Percentiles rank a stretch among this genome's conserved stretches.
Evolutionary conservation across 2,113 vertebrate species (phyloP).

Genomic region (Pycnonotus jocosus): DNA sequence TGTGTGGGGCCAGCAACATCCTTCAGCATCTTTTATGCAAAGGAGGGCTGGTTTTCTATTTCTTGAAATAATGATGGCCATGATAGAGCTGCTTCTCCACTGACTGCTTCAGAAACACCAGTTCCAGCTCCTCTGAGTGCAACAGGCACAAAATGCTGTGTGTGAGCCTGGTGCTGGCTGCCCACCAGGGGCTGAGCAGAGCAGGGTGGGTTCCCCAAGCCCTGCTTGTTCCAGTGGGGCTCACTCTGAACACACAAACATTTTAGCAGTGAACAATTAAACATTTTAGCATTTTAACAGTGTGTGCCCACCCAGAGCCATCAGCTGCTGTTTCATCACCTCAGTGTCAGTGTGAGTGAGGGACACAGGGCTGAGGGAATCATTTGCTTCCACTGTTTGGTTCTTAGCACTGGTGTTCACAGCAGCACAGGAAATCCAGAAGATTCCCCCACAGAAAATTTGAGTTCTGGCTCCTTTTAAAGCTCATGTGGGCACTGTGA

Average conservation of each 20-base stretch:
- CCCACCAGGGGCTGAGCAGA: not conserved
- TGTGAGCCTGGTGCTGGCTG: not conserved
- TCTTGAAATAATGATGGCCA: not conserved
- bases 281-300: not conserved
- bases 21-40: not conserved
- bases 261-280: not conserved
- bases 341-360: not conserved
- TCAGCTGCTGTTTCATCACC: not conserved
- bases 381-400: not conserved
- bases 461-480: not conserved
- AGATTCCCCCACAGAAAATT: too few species aligned
- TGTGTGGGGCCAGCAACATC: not conserved
- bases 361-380: not conserved
- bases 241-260: not conserved
- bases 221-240: not conserved
- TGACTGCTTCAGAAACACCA: not conserved
- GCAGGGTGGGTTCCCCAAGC: not conserved
- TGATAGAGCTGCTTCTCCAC: not conserved
- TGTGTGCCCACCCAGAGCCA: not conserved
- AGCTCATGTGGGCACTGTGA: not conserved
- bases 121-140: not conserved
- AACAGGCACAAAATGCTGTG: not conserved
- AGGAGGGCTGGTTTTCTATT: not conserved
- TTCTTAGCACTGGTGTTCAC: not conserved
- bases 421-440: not conserved